These are phyloP conservation scores for Myotis planiceps DNA, from an alignment of 2,797 vertebrate species.

Conservation along the genomic window DNA sequence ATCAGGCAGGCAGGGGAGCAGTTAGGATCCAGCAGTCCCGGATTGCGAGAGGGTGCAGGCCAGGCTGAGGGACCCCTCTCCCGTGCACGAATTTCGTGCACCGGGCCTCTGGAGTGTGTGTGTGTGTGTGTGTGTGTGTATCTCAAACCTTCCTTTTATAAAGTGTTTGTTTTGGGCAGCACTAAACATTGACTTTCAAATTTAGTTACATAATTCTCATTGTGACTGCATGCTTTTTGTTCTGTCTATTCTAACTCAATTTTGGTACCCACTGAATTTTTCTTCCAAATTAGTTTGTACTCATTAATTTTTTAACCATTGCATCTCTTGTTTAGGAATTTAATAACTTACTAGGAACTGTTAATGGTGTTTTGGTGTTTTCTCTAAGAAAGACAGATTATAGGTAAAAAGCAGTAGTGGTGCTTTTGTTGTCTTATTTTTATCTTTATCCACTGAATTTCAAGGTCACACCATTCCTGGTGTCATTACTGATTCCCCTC, in stretches of 20 bases:
- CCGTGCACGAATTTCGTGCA: too few species aligned
- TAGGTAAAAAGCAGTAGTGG: neutral
- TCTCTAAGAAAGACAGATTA: neutral
- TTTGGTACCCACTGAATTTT: conserved; percentile 10
- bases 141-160: neutral
- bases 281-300: neutral
- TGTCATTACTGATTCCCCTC: neutral
- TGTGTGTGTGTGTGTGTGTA: too few species aligned
- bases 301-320: neutral
- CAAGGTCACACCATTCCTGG: neutral
- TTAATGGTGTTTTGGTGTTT: neutral
- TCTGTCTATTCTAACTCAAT: neutral
- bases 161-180: conserved; percentile 38
- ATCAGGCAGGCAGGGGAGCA: too few species aligned
- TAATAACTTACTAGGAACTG: neutral
- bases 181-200: neutral
- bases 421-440: neutral
- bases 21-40: too few species aligned
- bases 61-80: too few species aligned
- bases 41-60: too few species aligned
- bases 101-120: too few species aligned
- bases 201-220: neutral
- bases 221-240: neutral
- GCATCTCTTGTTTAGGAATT: conserved; percentile 15
- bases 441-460: conserved; percentile 36